Base-by-base conservation (phyloP, 2,888 invertebrate species). In the Harpalus rubripes region DNA sequence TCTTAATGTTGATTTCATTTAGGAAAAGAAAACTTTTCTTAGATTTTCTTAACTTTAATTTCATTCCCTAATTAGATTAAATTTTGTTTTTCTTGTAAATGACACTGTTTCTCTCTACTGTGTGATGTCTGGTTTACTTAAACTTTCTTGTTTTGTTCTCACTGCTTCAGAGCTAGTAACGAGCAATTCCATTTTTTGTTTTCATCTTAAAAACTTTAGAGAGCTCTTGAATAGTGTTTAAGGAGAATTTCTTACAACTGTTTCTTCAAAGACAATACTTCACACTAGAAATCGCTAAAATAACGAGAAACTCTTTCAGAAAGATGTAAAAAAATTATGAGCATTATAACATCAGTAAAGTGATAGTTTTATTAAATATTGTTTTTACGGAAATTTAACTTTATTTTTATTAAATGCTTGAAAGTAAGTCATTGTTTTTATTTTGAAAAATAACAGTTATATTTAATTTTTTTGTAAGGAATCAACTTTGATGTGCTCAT, bases 41-140 rank as follows among this genome's bases (percentile, higher is more conserved):
- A 81, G 65, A 52, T 61, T 81, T 65, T 56, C 81, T 41, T 68
- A 44, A 81, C 52, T 81, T 81, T 81, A 81, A 81, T 81, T 81
- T 81, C 65, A 81, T 81, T 81, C 65, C 52, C 18, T 81, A 81
- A 81, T 81, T 81, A 81, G 68, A 81, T 81, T 81, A 81, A 81
- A 65, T 81, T 81, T 68, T 81, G 79, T 80, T 81, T 65, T 81
- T 81, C 56, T 22, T 81, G 81, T 52, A 44, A 44, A 68, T 52
- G 79, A 74, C 61, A 80, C 58, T 59, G 61, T 80, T 80, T 80
- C 26, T 65, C 52, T 41, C 65, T 68, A 44, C 65, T 68, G 65
- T 52, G 65, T 81, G 81, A 81, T 81, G 65, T 61, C 74, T 65
- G 39, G 22, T 52, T 68, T 81, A 81, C 65, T 81, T 59, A 32